A percentile compares a stretch with the other conserved stretches of the same genome.
phyloP scores from a whole-genome alignment of 2,113 vertebrate genomes.

The Parotia lawesii region DNA sequence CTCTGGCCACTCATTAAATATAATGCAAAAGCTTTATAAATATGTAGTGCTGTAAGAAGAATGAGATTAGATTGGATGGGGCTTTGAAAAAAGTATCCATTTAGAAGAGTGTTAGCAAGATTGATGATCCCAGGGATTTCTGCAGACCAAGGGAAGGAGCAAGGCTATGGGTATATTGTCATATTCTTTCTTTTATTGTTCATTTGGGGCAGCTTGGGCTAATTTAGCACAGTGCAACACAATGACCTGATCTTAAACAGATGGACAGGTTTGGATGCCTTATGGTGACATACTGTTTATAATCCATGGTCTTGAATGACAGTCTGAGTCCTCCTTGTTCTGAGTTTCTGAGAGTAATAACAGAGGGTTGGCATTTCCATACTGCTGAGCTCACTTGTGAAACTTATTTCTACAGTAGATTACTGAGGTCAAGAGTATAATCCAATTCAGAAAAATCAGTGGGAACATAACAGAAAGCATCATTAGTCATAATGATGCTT shows the following conservation, averaged over 20 bases:
- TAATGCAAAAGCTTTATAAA: constrained; percentile 1
- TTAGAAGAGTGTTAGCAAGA: neutral
- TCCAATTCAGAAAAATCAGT: neutral
- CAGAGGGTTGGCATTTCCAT: neutral
- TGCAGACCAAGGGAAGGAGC: neutral
- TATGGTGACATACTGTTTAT: neutral
- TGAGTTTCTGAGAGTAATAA: neutral
- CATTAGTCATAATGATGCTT: neutral
- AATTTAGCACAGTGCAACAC: neutral
- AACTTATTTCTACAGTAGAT: neutral
- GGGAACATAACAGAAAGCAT: neutral
- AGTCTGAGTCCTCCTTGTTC: neutral
- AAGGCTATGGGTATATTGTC: neutral
- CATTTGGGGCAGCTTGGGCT: neutral
- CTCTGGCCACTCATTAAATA: neutral
- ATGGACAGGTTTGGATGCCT: neutral
- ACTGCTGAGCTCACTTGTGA: neutral
- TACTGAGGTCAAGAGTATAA: neutral
- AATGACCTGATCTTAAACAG: neutral
- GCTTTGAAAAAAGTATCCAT: neutral
- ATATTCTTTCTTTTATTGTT: neutral
- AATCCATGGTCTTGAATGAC: neutral
- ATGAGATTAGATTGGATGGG: neutral
- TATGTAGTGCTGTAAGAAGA: neutral
- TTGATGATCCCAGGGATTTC: neutral